A percentile compares a stretch with the other conserved stretches of the same genome.
Conservation (phyloP, 2,888 invertebrate genomes). For the Erynnis tages region DNA sequence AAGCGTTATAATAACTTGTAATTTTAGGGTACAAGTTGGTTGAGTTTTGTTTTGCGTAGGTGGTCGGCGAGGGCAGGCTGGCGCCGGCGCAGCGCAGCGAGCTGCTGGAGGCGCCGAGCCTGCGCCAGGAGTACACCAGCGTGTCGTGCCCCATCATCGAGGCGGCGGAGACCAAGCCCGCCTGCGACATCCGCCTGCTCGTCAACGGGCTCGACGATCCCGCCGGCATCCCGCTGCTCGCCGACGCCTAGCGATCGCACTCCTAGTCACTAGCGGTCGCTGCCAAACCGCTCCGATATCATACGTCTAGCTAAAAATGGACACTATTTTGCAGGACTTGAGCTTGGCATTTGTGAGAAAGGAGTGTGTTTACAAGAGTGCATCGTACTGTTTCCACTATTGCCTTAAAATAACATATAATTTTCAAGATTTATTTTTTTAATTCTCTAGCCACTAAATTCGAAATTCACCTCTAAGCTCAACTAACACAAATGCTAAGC, state of each 20-base stretch:
- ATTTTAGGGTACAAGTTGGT: too few species aligned
- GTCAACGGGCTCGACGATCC: slow-evolving; percentile 63
- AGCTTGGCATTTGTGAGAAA: too few species aligned
- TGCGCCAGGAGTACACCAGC: slow-evolving; percentile 78
- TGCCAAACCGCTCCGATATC: neutral
- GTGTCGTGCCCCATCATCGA: slow-evolving; percentile 89
- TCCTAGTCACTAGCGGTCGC: slow-evolving; percentile 48
- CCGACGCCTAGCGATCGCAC: slow-evolving; percentile 49
- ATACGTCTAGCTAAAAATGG: too few species aligned
- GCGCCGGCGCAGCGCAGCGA: slow-evolving; percentile 73
- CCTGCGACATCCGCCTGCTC: slow-evolving; percentile 64
- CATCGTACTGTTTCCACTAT: too few species aligned
- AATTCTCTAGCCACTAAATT: too few species aligned
- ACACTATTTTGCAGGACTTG: too few species aligned
- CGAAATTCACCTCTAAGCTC: too few species aligned
- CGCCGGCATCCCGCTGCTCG: slow-evolving; percentile 65
- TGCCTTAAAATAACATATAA: too few species aligned
- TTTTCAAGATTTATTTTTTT: too few species aligned
- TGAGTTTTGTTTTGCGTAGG: slow-evolving; percentile 49
- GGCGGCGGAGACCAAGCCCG: slow-evolving; percentile 49
- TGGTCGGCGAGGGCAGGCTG: slow-evolving; percentile 81
- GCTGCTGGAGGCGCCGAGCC: slow-evolving; percentile 72
- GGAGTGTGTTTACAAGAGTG: too few species aligned
- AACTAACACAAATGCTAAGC: too few species aligned
- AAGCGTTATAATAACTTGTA: too few species aligned